Conservation (phyloP, 2,888 invertebrate genomes). For the Drosophila quasianomalipes region DNA sequence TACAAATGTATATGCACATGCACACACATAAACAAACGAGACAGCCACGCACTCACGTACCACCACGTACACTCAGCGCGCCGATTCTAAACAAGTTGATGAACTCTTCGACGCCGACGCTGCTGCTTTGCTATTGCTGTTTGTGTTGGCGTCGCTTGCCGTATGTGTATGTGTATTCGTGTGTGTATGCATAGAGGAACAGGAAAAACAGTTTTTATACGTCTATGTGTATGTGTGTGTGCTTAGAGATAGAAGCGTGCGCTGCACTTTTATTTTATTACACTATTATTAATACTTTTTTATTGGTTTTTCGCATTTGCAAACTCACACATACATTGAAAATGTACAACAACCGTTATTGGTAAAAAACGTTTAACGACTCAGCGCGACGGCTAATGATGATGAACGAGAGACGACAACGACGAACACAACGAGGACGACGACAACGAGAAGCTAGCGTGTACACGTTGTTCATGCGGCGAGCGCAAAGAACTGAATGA, state of each 20-base stretch:
- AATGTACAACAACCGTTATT: conserved; percentile 53
- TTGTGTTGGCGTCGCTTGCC: conserved; percentile 42
- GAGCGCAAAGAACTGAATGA: conserved; percentile 78
- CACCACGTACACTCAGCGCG: conserved; percentile 69
- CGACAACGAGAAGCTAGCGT: conserved; percentile 51
- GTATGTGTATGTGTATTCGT: conserved; percentile 22
- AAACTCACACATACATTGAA: conserved; percentile 52
- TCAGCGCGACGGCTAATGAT: conserved; percentile 39
- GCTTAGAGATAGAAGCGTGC: conserved; percentile 31
- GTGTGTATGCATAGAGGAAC: conserved; percentile 35
- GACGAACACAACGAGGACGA: conserved; percentile 52
- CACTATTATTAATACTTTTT: conserved; percentile 53
- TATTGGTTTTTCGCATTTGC: conserved; percentile 56
- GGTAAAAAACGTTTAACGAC: conserved; percentile 37
- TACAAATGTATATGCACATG: conserved; percentile 36
- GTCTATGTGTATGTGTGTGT: conserved; percentile 24
- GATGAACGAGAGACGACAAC: conserved; percentile 53
- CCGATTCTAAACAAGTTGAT: conserved; percentile 83
- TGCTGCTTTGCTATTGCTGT: conserved; percentile 23
- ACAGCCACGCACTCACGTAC: conserved; percentile 73
- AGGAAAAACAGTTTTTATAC: conserved; percentile 53
- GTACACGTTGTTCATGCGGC: conserved; percentile 74
- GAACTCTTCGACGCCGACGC: conserved; percentile 73
- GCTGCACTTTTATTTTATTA: conserved; percentile 48
- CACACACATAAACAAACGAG: conserved; percentile 45